These are phyloP conservation scores for Pomacea canaliculata DNA, from an alignment of 2,888 invertebrate species.

Conservation along the genomic window DNA sequence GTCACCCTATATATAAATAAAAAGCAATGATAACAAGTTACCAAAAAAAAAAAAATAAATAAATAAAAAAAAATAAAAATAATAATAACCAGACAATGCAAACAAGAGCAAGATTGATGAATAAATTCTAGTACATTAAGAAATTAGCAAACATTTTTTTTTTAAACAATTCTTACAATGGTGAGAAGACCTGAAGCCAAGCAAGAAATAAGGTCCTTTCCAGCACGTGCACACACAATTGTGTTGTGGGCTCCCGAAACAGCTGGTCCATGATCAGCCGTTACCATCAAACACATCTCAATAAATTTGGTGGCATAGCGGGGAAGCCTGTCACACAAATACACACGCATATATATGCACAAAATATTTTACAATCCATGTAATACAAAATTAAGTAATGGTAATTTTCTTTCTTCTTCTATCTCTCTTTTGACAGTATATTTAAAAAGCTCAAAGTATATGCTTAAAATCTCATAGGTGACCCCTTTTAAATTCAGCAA, in stretches of 20 bases:
- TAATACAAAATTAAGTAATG: too few species aligned
- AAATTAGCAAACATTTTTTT: too few species aligned
- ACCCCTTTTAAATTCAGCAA: too few species aligned
- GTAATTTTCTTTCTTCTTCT: too few species aligned
- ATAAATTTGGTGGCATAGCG: conserved; percentile 96
- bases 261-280: conserved; percentile 95
- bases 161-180: conserved; percentile 79
- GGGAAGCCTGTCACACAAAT: conserved; percentile 79
- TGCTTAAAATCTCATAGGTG: too few species aligned
- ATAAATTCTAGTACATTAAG: too few species aligned
- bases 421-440: too few species aligned
- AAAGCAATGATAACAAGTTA: neutral
- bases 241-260: conserved; percentile 99
- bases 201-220: conserved; percentile 96
- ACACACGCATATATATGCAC: neutral
- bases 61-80: conserved; percentile 8
- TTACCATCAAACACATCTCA: conserved; percentile 98
- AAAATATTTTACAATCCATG: neutral
- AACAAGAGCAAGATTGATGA: too few species aligned
- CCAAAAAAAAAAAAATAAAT: conserved; percentile 33
- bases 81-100: too few species aligned
- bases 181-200: conserved; percentile 96
- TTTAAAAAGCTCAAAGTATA: too few species aligned
- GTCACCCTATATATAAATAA: conserved; percentile 81
- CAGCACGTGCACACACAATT: conserved; percentile 96